A percentile compares a stretch with the other conserved stretches of the same genome.
phyloP scores from a whole-genome alignment of 2,888 invertebrate species.

The Dolichomitus sp. region DNA sequence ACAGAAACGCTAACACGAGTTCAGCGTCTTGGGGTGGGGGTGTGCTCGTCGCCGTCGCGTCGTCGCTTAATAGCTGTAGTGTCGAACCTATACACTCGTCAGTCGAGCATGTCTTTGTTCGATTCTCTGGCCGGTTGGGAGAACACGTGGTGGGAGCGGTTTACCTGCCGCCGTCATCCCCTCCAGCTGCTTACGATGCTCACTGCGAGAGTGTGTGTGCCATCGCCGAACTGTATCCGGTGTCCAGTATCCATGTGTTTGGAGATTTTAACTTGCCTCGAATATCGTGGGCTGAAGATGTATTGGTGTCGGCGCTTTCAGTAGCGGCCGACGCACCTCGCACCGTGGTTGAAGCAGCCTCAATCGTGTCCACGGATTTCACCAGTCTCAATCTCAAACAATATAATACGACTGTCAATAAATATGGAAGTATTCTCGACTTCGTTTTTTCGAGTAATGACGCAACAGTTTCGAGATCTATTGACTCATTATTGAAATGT shows the following conservation, averaged over 20 bases:
- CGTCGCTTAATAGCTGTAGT: not conserved
- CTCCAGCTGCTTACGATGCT: not conserved
- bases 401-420: not conserved
- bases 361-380: not conserved
- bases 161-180: slow-evolving; percentile 11
- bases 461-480: not conserved
- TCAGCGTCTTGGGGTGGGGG: slow-evolving; percentile 5
- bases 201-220: not conserved
- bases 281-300: not conserved
- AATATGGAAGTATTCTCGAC: not conserved
- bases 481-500: not conserved
- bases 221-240: not conserved
- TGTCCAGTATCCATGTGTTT: not conserved
- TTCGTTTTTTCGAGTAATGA: not conserved
- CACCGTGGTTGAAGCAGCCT: not conserved
- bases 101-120: not conserved
- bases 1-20: slow-evolving; percentile 2
- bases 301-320: not conserved
- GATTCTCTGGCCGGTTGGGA: not conserved
- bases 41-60: slow-evolving; percentile 12
- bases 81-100: not conserved
- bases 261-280: not conserved
- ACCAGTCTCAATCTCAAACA: not conserved
- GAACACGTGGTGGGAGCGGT: slow-evolving; percentile 4
- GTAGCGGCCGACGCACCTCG: not conserved